Base-by-base conservation (phyloP, 1,140 invertebrate genomes). In the Ephestia elutella region DNA sequence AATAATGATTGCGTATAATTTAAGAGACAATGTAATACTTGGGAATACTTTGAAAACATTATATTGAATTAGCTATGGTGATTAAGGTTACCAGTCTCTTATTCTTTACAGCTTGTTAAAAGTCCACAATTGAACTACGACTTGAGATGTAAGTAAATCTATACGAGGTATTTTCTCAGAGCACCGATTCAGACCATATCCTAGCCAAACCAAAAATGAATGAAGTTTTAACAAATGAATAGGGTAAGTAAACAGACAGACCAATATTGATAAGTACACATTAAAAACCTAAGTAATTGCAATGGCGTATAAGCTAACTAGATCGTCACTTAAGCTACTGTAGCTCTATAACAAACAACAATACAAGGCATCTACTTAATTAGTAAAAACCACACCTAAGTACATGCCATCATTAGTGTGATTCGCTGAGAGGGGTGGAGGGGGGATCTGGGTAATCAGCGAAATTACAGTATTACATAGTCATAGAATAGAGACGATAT, bases 401-500 rank as follows among this genome's bases (percentile, higher is more conserved):
- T 9, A 3, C n/a, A 9, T 15, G n/a, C 13, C n/a, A 17, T 44
- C 38, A 44, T 44, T 44, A 44, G 38, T 44, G 38, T 15, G 38
- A 44, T 50, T 50, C 19, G 18, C 18, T 50, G 5, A n/a, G 49
- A 7, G 18, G 49, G 20, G 20, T 0, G 18, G 19, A 7, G 18
- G 49, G 19, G 20, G 18, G 15, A 50, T 50, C 49, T 50, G 15
- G 18, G 49, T 20, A 50, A 50, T 50, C 49, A 50, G 49, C 18
- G 49, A 19, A 63, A 70, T 70, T 59, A 67, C 65, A 10, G 62
- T 59, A 65, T 67, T 67, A 61, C 57, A 70, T 64, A 44, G 7
- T 44, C 38, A n/a, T 2, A 10, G 38, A 15, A 44, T 17, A 15
- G 0, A 4, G 38, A 15, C 1, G 15, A 10, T 44, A 44, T 17